Percentiles rank a stretch among this genome's conserved stretches.
Evolutionary conservation across 2,797 vertebrate species (phyloP).

Genomic region (Huso huso): DNA sequence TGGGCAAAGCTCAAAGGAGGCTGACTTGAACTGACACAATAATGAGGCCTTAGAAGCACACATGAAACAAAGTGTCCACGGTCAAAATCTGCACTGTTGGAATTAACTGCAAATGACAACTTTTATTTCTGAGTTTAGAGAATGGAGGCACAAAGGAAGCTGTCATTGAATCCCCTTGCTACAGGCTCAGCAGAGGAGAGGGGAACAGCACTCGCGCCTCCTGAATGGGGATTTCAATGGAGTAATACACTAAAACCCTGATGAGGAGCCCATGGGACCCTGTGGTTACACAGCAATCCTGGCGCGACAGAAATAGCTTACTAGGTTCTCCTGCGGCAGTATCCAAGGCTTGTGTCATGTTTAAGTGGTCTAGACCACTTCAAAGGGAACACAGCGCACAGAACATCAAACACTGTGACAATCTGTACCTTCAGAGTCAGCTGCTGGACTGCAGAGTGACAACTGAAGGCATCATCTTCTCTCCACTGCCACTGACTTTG

Average conservation of each 20-base stretch:
- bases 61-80: too few relatives aligned
- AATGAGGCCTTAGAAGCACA: too few relatives aligned
- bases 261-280: conserved; percentile 4
- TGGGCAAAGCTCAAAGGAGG: too few relatives aligned
- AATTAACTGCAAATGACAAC: neutral
- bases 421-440: neutral
- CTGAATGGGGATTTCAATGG: conserved; percentile 14
- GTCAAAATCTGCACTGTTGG: neutral
- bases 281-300: conserved; percentile 9
- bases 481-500: neutral
- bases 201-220: neutral
- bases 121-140: neutral
- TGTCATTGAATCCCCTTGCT: conserved; percentile 3
- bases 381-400: neutral
- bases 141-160: neutral
- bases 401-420: neutral
- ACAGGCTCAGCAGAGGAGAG: neutral
- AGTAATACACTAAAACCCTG: conserved; percentile 13
- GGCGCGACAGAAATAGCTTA: conserved; percentile 6
- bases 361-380: conserved; percentile 5
- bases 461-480: neutral
- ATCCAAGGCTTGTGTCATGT: conserved; percentile 10
- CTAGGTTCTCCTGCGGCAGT: neutral
- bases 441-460: neutral
- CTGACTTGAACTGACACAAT: too few relatives aligned